Evolutionary conservation across 2,113 vertebrate species (phyloP).

Genomic region (Tupaia chinensis): DNA sequence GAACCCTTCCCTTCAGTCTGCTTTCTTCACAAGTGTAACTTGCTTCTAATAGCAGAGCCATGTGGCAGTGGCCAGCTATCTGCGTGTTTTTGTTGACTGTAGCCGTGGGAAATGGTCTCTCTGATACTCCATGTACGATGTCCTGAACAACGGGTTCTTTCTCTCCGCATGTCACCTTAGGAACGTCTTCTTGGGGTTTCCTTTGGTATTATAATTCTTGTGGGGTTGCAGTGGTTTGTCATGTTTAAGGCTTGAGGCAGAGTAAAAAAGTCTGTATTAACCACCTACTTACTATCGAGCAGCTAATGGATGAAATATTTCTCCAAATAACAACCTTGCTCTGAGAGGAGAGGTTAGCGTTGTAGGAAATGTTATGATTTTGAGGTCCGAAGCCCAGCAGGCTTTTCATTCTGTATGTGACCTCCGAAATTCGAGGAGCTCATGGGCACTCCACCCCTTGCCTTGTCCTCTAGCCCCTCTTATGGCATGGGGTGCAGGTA

Average conservation of each 20-base stretch:
- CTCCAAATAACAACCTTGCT: not conserved
- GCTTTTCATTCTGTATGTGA: not conserved
- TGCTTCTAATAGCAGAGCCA: conserved; percentile 16
- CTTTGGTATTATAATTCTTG: conserved; percentile 53
- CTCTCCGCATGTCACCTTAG: conserved; percentile 14
- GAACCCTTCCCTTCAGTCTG: not conserved
- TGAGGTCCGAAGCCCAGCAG: not conserved
- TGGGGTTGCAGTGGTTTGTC: conserved; percentile 43
- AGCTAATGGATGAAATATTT: not conserved
- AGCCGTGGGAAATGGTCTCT: conserved; percentile 41
- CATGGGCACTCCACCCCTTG: not conserved
- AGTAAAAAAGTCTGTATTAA: conserved; percentile 34
- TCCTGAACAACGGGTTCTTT: conserved; percentile 58
- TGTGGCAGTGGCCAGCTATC: not conserved
- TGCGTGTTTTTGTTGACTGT: conserved; percentile 26
- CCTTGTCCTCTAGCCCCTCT: not conserved
- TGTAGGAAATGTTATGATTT: not conserved
- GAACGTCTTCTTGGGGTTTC: conserved; percentile 52
- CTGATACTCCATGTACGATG: conserved; percentile 50
- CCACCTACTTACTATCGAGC: not conserved
- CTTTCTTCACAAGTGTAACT: not conserved
- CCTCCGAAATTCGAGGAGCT: not conserved
- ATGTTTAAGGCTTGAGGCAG: not conserved
- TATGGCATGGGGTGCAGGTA: not conserved
- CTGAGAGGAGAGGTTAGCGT: not conserved